Percentiles rank a stretch among this genome's conserved stretches.
phyloP scores from a whole-genome alignment of 2,888 invertebrate genomes.

The Apantesis nais region DNA sequence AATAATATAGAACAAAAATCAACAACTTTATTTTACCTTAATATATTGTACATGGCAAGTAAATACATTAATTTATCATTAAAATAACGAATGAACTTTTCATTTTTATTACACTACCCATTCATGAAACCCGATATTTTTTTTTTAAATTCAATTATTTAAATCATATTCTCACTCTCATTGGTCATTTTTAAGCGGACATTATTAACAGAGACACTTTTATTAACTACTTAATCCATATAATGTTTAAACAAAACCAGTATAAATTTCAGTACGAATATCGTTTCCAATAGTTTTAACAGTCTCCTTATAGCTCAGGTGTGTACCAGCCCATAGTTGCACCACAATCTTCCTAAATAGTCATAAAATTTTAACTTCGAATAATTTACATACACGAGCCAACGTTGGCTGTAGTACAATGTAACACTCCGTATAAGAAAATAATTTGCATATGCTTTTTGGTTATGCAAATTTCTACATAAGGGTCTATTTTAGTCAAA shows the following conservation, averaged over 20 bases:
- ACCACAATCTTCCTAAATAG: constrained; percentile 8
- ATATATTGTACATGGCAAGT: neutral
- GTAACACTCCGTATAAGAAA: constrained; percentile 22
- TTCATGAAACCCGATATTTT: neutral
- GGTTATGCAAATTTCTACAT: constrained; percentile 36
- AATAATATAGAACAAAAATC: neutral
- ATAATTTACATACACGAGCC: constrained; percentile 40
- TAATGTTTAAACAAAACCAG: neutral
- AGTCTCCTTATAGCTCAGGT: neutral
- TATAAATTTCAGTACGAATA: neutral
- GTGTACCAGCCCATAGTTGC: neutral
- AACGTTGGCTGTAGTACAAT: constrained; percentile 28
- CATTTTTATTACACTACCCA: neutral
- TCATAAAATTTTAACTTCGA: constrained; percentile 10
- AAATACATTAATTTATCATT: neutral
- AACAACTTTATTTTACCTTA: neutral
- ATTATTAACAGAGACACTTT: neutral
- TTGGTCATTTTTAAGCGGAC: neutral
- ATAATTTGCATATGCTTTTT: constrained; percentile 40
- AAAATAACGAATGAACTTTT: neutral
- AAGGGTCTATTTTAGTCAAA: constrained; percentile 33
- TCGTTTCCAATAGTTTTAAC: neutral
- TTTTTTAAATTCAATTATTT: neutral
- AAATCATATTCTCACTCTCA: neutral
- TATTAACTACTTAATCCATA: neutral